Evolutionary conservation across 2,113 vertebrate genomes (phyloP), one percentile per base, ranked within the genome.

Genomic region (Grallaria varia): DNA sequence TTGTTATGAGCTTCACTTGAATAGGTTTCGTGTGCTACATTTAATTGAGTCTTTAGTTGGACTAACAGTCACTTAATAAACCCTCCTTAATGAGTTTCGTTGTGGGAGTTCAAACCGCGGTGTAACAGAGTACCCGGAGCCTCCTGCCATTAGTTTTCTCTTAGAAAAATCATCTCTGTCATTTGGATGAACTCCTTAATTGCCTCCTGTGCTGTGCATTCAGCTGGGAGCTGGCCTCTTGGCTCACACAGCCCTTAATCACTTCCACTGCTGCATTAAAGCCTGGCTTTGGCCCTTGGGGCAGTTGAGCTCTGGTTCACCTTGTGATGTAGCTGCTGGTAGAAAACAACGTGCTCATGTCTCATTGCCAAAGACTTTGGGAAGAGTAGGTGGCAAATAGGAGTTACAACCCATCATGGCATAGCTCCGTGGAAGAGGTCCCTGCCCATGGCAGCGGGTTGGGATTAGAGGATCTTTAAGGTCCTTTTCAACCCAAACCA

Each of bases 41-140:
- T 94, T 95, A 94, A 95, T 91, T 88, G 91, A 91, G 63, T 67
- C 81, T 64, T 84, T 77, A 85, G 87, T 37, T 64, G 42, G 79
- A 22, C 71, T 91, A 74, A 86, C 62, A 56, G 63, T 24, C 50
- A 50, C 72, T n/a, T 90, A 86, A 96, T 94, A 74, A 96, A 77
- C 49, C 27, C 42, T 92, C 50, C 68, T 85, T 96, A 96, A 96
- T 91, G 94, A 97, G 87, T 18, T 79, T 30, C 25, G 2, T 1
- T 56, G 85, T 68, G 79, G 90, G 90, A 96, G 92, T 63, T 92
- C 64, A 95, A 86, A 33, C 84, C 82, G 7, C 25, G 27, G 12
- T 55, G 68, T 87, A 89, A 60, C 59, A 18, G 89, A 68, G 39
- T 11, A 72, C 63, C 62, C 67, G 5, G 88, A 90, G 72, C 79